These are phyloP conservation scores for Oryzias javanicus DNA, from an alignment of 2,113 vertebrate species.

Conservation along the genomic window DNA sequence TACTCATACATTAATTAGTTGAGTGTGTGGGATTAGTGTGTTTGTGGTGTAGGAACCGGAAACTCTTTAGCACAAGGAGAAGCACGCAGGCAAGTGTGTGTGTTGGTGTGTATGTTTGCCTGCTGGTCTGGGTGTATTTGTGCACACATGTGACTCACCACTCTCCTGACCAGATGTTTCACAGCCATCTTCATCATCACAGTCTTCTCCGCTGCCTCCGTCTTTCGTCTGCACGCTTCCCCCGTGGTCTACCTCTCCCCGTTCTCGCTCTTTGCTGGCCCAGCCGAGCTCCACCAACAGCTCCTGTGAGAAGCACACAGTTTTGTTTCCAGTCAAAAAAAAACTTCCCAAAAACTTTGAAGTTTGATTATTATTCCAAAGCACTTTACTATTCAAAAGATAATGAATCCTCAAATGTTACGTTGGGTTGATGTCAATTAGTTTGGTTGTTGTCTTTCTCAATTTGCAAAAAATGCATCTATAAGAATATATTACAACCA, in stretches of 20 bases:
- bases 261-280: constrained; percentile 34
- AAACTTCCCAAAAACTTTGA: too few relatives aligned
- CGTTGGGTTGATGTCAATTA: too few relatives aligned
- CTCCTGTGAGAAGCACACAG: constrained; percentile 63
- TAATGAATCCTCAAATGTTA: too few relatives aligned
- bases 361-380: too few relatives aligned
- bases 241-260: constrained; percentile 68
- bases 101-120: constrained; percentile 26
- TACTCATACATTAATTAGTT: constrained; percentile 21
- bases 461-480: too few relatives aligned
- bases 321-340: too few relatives aligned
- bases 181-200: constrained; percentile 90
- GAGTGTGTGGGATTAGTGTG: constrained; percentile 5
- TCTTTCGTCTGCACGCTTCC: constrained; percentile 65
- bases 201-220: constrained; percentile 80
- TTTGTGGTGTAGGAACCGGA: constrained; percentile 7
- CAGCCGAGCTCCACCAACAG: constrained; percentile 71
- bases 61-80: not conserved
- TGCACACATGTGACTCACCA: constrained; percentile 57
- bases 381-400: too few relatives aligned
- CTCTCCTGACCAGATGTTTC: constrained; percentile 80
- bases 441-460: too few relatives aligned
- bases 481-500: too few relatives aligned
- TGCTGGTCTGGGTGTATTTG: constrained; percentile 7
- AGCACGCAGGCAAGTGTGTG: not conserved